Base-by-base conservation (phyloP, 2,113 vertebrate species). In the Antennarius striatus region DNA sequence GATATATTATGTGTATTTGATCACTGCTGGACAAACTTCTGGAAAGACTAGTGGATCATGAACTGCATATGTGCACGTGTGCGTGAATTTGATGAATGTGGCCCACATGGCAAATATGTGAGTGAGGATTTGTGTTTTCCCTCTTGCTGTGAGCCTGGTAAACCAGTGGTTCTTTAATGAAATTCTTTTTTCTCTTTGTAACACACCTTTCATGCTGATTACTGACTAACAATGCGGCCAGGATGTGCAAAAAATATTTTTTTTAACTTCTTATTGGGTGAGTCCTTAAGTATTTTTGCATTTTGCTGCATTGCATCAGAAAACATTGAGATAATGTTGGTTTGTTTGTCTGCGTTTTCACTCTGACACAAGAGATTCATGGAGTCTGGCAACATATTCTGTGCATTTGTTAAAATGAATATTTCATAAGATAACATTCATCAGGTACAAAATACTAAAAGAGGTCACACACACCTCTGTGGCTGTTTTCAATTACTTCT, bases 191-290 rank as follows among this genome's bases (percentile, higher is more conserved):
- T 63, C 55, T 63, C 76, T 71, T 30, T 62, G 17, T 45, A 59
- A 68, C 55, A 77, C 55, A 77, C 49, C 71, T 65, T 72, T 59
- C 73, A 67, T 73, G 66, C 32, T 17, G 48, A 53, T 63, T 58
- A 67, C 48, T 39, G 52, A 61, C 51, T 55, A 59, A 15, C 53
- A 22, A 14, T 11, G 59, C 56, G 46, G 55, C 45, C 47, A 63
- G 49, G 15, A 52, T 58, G 12, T 2, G 49, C 52, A 52, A 29
- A 61, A 58, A 71, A 63, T 58, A 4, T 49, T 42, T 52, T 52
- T 56, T 30, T 10, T 47, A 22, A 61, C 50, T 62, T 60, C 47
- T 22, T 16, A 10, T 43, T 6, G 36, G 29, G 54, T 68, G 45
- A 46, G 46, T 58, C 56, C 53, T 59, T 47, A 7, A 56, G 49